These are phyloP conservation scores for Drosophila repletoides DNA, from an alignment of 1,140 invertebrate species.

Conservation along the genomic window DNA sequence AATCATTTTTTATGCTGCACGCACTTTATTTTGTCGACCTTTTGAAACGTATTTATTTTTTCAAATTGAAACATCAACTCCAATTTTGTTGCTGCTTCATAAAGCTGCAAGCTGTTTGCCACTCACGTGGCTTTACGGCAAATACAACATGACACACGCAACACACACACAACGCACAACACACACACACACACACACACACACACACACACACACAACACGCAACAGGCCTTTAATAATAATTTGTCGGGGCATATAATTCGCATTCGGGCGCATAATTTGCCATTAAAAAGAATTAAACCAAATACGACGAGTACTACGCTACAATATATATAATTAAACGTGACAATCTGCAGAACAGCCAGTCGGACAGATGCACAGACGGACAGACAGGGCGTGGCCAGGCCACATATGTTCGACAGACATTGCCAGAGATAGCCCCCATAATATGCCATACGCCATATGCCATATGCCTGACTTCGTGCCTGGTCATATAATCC, in stretches of 20 bases:
- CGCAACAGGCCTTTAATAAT: slow-evolving; percentile 40
- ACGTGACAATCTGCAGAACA: slow-evolving; percentile 36
- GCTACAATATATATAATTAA: slow-evolving; percentile 47
- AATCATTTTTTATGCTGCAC: too few relatives aligned
- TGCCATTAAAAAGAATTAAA: slow-evolving; percentile 52
- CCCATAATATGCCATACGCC: not conserved
- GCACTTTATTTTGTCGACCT: not conserved
- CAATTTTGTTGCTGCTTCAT: slow-evolving; percentile 2
- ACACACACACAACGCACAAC: not conserved
- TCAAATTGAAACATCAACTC: slow-evolving; percentile 9
- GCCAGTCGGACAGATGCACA: not conserved
- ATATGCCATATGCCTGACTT: not conserved
- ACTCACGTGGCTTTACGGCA: slow-evolving; percentile 6
- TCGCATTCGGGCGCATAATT: slow-evolving; percentile 43
- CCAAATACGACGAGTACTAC: slow-evolving; percentile 33
- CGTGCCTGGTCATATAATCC: not conserved
- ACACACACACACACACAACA: not conserved
- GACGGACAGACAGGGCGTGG: not conserved
- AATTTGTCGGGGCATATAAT: slow-evolving; percentile 46
- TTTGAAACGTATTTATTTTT: slow-evolving; percentile 13
- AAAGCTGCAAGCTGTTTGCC: slow-evolving; percentile 6
- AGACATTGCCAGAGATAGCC: not conserved
- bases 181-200: not conserved
- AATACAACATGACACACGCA: not conserved
- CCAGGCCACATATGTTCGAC: slow-evolving; percentile 10